Percentiles rank a stretch among this genome's conserved stretches.
Evolutionary conservation across 2,888 invertebrate species (phyloP).

Genomic region (Nomada lathburiana): DNA sequence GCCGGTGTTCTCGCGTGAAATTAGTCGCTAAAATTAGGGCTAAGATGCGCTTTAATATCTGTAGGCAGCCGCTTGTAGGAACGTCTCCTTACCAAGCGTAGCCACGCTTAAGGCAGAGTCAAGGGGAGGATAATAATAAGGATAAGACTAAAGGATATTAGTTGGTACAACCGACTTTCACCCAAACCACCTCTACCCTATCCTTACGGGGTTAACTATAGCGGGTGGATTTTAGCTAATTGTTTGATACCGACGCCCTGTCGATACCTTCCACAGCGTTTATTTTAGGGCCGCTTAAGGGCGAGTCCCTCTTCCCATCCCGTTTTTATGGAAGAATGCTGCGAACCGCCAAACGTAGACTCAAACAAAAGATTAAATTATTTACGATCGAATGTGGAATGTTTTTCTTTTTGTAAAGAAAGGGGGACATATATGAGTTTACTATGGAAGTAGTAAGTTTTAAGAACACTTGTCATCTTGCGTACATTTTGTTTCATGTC

Average conservation of each 20-base stretch:
- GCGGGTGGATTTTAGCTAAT: slow-evolving; percentile 76
- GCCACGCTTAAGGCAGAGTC: slow-evolving; percentile 65
- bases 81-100: slow-evolving; percentile 58
- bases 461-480: too few species aligned
- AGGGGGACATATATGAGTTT: too few species aligned
- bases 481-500: too few species aligned
- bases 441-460: too few species aligned
- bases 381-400: too few species aligned
- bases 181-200: slow-evolving; percentile 49
- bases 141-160: slow-evolving; percentile 83
- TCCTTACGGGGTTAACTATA: slow-evolving; percentile 50
- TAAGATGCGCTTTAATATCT: slow-evolving; percentile 79
- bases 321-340: too few species aligned
- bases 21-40: slow-evolving; percentile 74
- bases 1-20: slow-evolving; percentile 69
- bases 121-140: slow-evolving; percentile 80
- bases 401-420: too few species aligned
- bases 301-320: not conserved
- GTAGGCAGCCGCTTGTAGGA: slow-evolving; percentile 70
- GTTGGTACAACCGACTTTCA: slow-evolving; percentile 75
- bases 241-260: slow-evolving; percentile 78
- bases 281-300: slow-evolving; percentile 20
- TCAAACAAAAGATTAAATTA: too few species aligned
- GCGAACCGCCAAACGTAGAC: too few species aligned
- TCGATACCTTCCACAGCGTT: slow-evolving; percentile 52